Evolutionary conservation across 2,113 vertebrate genomes (phyloP).

Genomic region (Balaeniceps rex): DNA sequence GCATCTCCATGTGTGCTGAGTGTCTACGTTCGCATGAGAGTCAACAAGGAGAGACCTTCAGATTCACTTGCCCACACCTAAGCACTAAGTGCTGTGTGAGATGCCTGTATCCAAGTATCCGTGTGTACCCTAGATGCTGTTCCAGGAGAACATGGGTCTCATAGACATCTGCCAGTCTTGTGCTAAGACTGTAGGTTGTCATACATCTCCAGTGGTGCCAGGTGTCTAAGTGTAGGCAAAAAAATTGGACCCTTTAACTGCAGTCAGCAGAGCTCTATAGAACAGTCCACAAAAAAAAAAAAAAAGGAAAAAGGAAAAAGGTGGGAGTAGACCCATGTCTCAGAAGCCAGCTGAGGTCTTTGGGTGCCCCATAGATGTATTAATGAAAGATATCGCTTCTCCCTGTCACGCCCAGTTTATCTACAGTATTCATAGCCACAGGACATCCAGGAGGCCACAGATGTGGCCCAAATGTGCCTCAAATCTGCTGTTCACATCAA

Average conservation of each 20-base stretch:
- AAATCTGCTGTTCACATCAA: background rate
- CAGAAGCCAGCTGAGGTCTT: background rate
- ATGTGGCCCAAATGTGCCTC: too few species aligned
- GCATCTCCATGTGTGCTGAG: background rate
- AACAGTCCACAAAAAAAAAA: too few species aligned
- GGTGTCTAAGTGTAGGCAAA: background rate
- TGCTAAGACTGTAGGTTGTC: background rate
- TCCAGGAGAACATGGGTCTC: background rate
- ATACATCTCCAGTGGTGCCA: background rate
- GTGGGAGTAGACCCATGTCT: background rate
- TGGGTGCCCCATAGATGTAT: too few species aligned
- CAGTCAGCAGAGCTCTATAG: background rate
- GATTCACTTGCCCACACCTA: background rate
- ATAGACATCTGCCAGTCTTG: background rate
- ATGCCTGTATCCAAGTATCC: background rate
- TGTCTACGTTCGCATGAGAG: background rate
- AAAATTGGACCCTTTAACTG: background rate
- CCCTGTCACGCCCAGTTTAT: background rate
- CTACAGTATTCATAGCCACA: background rate
- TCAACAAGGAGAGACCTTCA: background rate
- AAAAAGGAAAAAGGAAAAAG: background rate
- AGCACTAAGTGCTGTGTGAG: background rate
- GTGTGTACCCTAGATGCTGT: background rate
- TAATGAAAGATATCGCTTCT: background rate
- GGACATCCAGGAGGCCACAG: background rate